phyloP scores from a whole-genome alignment of 1,140 invertebrate species.

The Pseudachorutes palmiensis region DNA sequence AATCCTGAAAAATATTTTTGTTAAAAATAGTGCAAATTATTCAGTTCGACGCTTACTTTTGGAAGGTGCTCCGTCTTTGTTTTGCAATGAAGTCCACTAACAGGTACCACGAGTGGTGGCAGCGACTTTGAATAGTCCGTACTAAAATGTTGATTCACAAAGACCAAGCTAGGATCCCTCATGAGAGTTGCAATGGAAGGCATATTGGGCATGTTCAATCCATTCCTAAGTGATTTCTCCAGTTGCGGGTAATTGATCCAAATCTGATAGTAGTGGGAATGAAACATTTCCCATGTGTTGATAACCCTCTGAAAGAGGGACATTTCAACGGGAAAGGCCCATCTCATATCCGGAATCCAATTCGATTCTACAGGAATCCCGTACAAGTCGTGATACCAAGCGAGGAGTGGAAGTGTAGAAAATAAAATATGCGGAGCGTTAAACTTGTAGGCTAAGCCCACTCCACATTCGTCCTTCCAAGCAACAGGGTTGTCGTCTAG shows the following conservation, averaged over 20 bases:
- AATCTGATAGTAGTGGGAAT: slow-evolving; percentile 4
- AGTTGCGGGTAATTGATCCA: slow-evolving; percentile 5
- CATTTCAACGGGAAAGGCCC: slow-evolving; percentile 2
- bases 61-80: slow-evolving; percentile 29
- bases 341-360: slow-evolving; percentile 20
- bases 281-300: slow-evolving; percentile 10
- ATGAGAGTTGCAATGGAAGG: slow-evolving; percentile 9
- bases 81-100: slow-evolving; percentile 23
- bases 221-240: slow-evolving; percentile 2
- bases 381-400: slow-evolving; percentile 4
- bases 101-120: slow-evolving; percentile 23
- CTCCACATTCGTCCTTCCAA: slow-evolving; percentile 32
- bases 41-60: too few relatives aligned
- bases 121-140: slow-evolving; percentile 30
- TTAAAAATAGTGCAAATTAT: not conserved
- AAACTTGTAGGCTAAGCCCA: slow-evolving; percentile 26
- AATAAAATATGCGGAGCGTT: slow-evolving; percentile 15
- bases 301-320: slow-evolving; percentile 14
- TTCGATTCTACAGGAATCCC: slow-evolving; percentile 1
- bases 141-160: slow-evolving; percentile 28
- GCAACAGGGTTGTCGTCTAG: not conserved
- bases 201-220: not conserved
- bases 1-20: slow-evolving; percentile 11
- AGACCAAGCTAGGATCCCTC: slow-evolving; percentile 17
- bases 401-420: slow-evolving; percentile 1